Evolutionary conservation across 2,797 vertebrate species (phyloP).

Genomic region (Carapus acus): DNA sequence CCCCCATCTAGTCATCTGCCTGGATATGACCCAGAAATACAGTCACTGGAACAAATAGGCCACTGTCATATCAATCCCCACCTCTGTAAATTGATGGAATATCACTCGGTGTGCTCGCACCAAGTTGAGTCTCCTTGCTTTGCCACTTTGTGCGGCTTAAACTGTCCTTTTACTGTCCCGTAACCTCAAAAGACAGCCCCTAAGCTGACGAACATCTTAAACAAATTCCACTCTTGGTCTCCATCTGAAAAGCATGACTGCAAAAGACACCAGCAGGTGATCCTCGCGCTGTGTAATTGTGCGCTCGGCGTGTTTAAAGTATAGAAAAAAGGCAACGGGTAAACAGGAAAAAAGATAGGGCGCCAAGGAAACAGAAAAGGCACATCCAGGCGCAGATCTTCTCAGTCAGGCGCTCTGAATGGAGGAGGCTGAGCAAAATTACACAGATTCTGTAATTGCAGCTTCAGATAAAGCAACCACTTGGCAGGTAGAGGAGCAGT

Average conservation of each 20-base stretch:
- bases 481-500: conserved; percentile 71
- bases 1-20: conserved; percentile 65
- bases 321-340: neutral
- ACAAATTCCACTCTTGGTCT: conserved; percentile 13
- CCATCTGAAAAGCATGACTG: neutral
- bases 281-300: too few relatives aligned
- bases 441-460: conserved; percentile 69
- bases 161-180: too few relatives aligned
- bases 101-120: conserved; percentile 58
- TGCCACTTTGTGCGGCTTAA: too few relatives aligned
- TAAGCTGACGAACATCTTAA: conserved; percentile 36
- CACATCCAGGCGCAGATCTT: conserved; percentile 40
- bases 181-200: neutral
- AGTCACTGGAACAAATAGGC: conserved; percentile 71
- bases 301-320: too few relatives aligned
- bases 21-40: conserved; percentile 72
- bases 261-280: too few relatives aligned
- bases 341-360: conserved; percentile 46
- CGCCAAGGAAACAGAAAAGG: conserved; percentile 1
- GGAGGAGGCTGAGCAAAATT: conserved; percentile 58
- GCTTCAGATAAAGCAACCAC: conserved; percentile 60
- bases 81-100: conserved; percentile 67
- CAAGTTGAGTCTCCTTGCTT: conserved; percentile 18
- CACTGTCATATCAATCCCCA: conserved; percentile 68
- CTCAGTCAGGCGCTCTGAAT: conserved; percentile 45